Evolutionary conservation across 2,113 vertebrate species (phyloP), one percentile per base, ranked within the genome.

Genomic region (Pseudorasbora parva): DNA sequence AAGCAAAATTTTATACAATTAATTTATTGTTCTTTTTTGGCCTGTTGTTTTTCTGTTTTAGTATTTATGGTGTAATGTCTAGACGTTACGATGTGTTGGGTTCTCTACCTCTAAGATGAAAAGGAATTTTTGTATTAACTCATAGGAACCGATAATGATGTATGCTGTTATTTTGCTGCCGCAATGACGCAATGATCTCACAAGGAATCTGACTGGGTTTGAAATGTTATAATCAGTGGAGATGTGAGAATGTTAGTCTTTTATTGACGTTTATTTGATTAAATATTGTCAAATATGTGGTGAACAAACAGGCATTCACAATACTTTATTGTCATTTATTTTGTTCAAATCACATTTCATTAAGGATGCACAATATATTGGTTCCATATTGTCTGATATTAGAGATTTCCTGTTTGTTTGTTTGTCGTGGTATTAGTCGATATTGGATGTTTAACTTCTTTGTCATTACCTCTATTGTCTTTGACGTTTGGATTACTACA

Each of bases 1-100:
- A 94, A 74, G 94, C 64, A 84, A 6, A 86, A 47, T 71, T 82
- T 84, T 82, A 87, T 21, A 91, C 88, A 90, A 91, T 92, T 91
- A 82, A 87, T 89, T 89, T 88, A 88, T 92, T 92, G 91, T 92
- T 93, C 54, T 84, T 21, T n/a, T 86, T 81, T 2, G 0, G 54
- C 76, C 78, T 3, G 77, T 85, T 66, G 0, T 81, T 78, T 86
- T 54, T 88, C 41, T 73, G 76, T 82, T 84, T 79, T 30, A 74
- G 86, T 68, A 72, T 75, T 84, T 59, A 72, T 89, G 86, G 82
- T 78, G 45, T 78, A 86, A 82, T 89, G 80, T 82, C 87, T 75
- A 78, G 75, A 86, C 85, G 85, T 86, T 81, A 82, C 54, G 76
- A 51, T 78, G 49, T 3, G 72, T 69, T 85, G 83, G 74, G 78